Evolutionary conservation across 2,888 invertebrate genomes (phyloP).

Genomic region (Archips xylosteana): DNA sequence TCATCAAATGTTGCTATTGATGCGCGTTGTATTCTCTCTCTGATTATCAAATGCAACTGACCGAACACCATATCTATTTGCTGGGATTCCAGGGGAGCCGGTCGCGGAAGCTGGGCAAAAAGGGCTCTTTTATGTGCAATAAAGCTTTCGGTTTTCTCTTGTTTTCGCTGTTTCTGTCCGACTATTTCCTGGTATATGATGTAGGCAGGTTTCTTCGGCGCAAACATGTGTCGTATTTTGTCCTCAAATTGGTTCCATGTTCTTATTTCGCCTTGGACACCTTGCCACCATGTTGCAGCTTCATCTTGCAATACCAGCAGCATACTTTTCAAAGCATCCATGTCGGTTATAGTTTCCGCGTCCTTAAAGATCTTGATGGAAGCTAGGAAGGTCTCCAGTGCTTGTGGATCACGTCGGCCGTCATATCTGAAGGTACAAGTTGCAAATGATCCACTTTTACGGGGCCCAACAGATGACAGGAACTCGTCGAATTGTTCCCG

Average conservation of each 20-base stretch:
- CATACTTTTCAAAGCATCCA: neutral
- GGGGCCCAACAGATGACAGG: too few relatives aligned
- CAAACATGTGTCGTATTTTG: constrained; percentile 38
- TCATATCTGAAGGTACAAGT: neutral
- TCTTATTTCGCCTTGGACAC: constrained; percentile 29
- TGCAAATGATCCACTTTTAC: too few relatives aligned
- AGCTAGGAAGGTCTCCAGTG: constrained; percentile 11
- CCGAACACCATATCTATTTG: constrained; percentile 12
- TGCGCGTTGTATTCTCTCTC: neutral
- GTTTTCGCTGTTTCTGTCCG: neutral
- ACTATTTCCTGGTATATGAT: constrained; percentile 42
- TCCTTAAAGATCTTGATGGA: constrained; percentile 23
- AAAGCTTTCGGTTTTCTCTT: neutral
- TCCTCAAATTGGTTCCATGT: constrained; percentile 27
- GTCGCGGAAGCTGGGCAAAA: neutral
- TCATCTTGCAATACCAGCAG: constrained; percentile 31
- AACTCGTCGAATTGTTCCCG: too few relatives aligned
- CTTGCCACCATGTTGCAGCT: constrained; percentile 42
- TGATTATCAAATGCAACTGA: neutral
- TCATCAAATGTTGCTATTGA: neutral
- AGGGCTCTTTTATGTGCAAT: neutral
- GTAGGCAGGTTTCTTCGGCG: constrained; percentile 39
- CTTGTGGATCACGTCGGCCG: neutral
- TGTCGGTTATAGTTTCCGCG: neutral
- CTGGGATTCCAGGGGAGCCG: neutral